A percentile compares a stretch with the other conserved stretches of the same genome.
phyloP scores from a whole-genome alignment of 2,113 vertebrate species.

The Piprites chloris region DNA sequence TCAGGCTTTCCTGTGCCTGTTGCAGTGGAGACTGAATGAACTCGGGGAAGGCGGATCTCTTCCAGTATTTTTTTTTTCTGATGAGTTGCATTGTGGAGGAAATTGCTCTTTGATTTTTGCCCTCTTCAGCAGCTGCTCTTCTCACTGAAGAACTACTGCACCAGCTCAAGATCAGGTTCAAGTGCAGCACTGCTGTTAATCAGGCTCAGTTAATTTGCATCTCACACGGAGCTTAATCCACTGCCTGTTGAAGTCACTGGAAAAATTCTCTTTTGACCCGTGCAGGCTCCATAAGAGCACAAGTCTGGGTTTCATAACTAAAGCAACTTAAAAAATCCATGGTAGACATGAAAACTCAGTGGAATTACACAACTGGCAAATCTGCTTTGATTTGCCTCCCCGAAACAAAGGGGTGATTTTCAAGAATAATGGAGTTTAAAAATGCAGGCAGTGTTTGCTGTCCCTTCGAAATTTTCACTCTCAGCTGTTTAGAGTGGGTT shows the following conservation, averaged over 20 bases:
- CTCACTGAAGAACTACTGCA: neutral
- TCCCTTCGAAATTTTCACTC: neutral
- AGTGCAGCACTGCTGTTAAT: neutral
- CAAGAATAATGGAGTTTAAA: neutral
- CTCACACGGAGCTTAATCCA: neutral
- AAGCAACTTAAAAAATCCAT: neutral
- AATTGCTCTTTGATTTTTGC: conserved; percentile 11
- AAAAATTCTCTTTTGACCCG: neutral
- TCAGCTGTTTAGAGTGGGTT: neutral
- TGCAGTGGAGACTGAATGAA: neutral
- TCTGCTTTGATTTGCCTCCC: neutral
- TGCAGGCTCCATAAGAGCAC: neutral
- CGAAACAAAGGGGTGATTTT: neutral
- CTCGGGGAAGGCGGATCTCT: neutral
- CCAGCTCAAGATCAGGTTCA: neutral
- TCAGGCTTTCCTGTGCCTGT: neutral
- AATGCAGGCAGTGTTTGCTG: neutral
- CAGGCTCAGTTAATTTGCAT: neutral
- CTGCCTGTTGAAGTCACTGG: neutral
- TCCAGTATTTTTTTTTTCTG: neutral
- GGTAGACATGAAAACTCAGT: neutral
- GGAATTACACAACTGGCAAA: neutral
- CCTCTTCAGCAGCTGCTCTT: conserved; percentile 5
- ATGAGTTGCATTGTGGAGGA: neutral
- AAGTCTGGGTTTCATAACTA: neutral